These are phyloP conservation scores for Diphyllodes magnificus DNA, from an alignment of 2,113 vertebrate genomes.

Conservation along the genomic window DNA sequence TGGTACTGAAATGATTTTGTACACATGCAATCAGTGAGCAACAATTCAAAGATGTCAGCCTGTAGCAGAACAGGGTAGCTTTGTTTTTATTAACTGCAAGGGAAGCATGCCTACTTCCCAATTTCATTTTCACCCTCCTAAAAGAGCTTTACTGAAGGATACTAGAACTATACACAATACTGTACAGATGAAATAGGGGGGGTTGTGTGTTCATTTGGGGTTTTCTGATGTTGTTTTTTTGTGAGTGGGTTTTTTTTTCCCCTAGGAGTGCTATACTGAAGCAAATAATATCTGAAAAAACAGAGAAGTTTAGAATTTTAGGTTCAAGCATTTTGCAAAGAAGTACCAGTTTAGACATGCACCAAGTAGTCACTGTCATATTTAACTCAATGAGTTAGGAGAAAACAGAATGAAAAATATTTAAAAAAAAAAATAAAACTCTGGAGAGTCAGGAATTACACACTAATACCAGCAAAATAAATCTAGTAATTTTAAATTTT, in stretches of 20 bases:
- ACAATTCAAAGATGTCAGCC: not conserved
- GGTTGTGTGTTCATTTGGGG: not conserved
- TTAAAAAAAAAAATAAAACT: not conserved
- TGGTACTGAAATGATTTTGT: not conserved
- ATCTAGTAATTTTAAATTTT: not conserved
- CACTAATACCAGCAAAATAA: not conserved
- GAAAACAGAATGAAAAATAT: not conserved
- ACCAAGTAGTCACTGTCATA: too few species aligned
- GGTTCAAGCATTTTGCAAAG: not conserved
- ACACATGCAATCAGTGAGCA: not conserved
- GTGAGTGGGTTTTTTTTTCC: not conserved
- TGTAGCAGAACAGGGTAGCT: not conserved
- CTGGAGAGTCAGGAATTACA: not conserved
- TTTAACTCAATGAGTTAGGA: not conserved
- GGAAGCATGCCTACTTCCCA: not conserved
- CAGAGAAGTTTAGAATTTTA: not conserved
- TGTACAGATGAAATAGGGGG: not conserved
- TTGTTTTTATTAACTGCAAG: not conserved
- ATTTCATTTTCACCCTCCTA: not conserved
- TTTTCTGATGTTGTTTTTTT: not conserved
- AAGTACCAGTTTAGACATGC: not conserved
- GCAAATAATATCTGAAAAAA: not conserved
- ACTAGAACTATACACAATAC: not conserved
- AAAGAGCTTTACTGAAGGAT: not conserved
- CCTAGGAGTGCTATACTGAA: not conserved